Conservation (phyloP, 2,888 invertebrate species). For the Morpho deidamia region DNA sequence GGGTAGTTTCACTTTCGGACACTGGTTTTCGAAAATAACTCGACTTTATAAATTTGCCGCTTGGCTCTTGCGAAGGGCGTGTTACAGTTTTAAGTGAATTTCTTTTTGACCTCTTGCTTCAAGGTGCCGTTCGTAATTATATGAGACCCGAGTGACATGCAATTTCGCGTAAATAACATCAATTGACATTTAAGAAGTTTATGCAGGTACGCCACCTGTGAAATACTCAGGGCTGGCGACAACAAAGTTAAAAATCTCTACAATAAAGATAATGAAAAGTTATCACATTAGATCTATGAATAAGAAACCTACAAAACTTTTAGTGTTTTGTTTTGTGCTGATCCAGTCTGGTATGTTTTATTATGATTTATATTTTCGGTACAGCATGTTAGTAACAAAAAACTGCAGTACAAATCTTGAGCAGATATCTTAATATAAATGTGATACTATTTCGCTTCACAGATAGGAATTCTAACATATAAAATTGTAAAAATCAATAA, state of each 20-base stretch:
- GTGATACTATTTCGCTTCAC: too few species aligned
- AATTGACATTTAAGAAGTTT: constrained; percentile 57
- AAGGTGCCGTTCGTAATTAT: constrained; percentile 70
- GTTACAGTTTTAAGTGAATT: constrained; percentile 77
- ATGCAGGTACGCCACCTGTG: constrained; percentile 22
- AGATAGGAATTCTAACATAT: too few species aligned
- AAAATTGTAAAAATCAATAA: too few species aligned
- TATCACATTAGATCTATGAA: too few species aligned
- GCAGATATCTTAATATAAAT: too few species aligned
- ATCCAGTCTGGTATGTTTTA: too few species aligned
- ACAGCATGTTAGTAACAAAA: too few species aligned
- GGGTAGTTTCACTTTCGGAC: constrained; percentile 76
- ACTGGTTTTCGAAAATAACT: constrained; percentile 77
- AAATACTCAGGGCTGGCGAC: constrained; percentile 15
- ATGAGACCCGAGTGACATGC: constrained; percentile 51
- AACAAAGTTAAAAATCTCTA: constrained; percentile 1
- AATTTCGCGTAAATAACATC: constrained; percentile 66
- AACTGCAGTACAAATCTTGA: too few species aligned
- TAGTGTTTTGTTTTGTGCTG: too few species aligned
- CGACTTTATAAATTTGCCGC: constrained; percentile 64
- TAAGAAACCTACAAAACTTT: too few species aligned
- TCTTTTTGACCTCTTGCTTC: constrained; percentile 76
- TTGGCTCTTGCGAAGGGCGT: constrained; percentile 66
- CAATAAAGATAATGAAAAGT: too few species aligned
- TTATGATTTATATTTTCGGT: too few species aligned